phyloP scores from a whole-genome alignment of 2,888 invertebrate species.

The Mimumesa dahlbomi region DNA sequence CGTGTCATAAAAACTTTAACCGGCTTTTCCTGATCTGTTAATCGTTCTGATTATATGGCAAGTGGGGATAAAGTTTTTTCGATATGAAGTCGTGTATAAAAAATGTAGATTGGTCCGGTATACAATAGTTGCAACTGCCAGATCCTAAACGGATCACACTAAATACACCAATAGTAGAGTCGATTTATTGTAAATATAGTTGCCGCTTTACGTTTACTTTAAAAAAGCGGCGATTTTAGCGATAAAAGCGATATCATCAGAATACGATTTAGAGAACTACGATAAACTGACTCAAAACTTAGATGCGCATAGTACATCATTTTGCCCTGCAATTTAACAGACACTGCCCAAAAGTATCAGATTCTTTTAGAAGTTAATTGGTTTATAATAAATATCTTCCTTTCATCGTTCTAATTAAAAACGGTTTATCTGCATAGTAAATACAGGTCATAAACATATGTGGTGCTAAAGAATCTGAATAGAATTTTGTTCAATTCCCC shows the following conservation, averaged over 20 bases:
- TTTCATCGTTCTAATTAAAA: background rate
- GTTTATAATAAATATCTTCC: constrained; percentile 14
- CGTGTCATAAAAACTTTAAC: constrained; percentile 16
- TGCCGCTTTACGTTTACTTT: constrained; percentile 49
- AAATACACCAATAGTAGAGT: constrained; percentile 34
- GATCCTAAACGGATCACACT: constrained; percentile 25
- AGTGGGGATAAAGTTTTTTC: constrained; percentile 25
- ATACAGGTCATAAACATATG: constrained; percentile 41
- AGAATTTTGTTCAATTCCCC: constrained; percentile 1
- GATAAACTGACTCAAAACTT: constrained; percentile 22
- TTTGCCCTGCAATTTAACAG: constrained; percentile 47
- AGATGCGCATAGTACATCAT: constrained; percentile 43
- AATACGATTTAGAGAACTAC: constrained; percentile 20
- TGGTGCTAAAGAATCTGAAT: constrained; percentile 49
- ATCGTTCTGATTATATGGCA: constrained; percentile 1
- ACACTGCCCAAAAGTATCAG: constrained; percentile 55
- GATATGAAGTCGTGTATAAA: constrained; percentile 15
- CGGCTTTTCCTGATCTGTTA: constrained; percentile 7
- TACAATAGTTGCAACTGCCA: constrained; percentile 55
- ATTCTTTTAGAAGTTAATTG: constrained; percentile 24
- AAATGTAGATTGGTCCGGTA: constrained; percentile 41
- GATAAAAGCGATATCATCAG: constrained; percentile 21
- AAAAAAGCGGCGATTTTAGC: constrained; percentile 30
- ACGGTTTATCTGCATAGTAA: background rate
- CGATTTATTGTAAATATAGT: constrained; percentile 58